Evolutionary conservation across 2,113 vertebrate species (phyloP), one percentile per base, ranked within the genome.

Genomic region (Gobiocypris rarus): DNA sequence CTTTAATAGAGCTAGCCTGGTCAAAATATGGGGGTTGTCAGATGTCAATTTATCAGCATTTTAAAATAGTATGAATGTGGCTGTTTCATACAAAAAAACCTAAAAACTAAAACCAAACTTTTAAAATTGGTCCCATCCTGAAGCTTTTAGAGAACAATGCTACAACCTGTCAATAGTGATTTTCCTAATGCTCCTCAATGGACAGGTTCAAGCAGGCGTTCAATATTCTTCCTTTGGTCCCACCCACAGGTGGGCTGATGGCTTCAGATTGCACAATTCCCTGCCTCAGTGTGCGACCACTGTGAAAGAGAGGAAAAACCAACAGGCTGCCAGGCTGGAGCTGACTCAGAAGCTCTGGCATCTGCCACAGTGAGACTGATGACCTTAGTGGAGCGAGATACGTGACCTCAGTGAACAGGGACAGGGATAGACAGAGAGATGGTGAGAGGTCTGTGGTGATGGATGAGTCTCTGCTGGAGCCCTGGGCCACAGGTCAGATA

Each of bases 301-400:
- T 83, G 52, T 58, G 4, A 89, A 71, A 85, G 89, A 84, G 75
- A 77, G 54, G n/a, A 38, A 75, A 28, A 38, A 31, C 9, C 63
- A 73, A 14, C 43, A 56, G 52, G 61, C 75, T 73, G 75, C 80
- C 11, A 79, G 83, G 90, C 85, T 83, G 69, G 84, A 77, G 91
- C 87, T 89, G 91, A 92, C 86, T 92, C 88, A 0, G 88, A 81
- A 79, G 84, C 90, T 91, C 90, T 90, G 88, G 83, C 79, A 89
- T 85, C 92, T 91, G 92, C 90, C 91, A 92, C 86, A 87, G 85
- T 85, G 89, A 94, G 93, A 94, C 88, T 88, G 92, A 93, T 90
- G 93, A 91, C 88, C 77, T 76, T 43, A 48, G 24, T 61, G 9
- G 45, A 74, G 74, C 54, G 45, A 85, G 38, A 77, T 52, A 22